Evolutionary conservation across 2,797 vertebrate species (phyloP).

Genomic region (Neomorphus geoffroyi): DNA sequence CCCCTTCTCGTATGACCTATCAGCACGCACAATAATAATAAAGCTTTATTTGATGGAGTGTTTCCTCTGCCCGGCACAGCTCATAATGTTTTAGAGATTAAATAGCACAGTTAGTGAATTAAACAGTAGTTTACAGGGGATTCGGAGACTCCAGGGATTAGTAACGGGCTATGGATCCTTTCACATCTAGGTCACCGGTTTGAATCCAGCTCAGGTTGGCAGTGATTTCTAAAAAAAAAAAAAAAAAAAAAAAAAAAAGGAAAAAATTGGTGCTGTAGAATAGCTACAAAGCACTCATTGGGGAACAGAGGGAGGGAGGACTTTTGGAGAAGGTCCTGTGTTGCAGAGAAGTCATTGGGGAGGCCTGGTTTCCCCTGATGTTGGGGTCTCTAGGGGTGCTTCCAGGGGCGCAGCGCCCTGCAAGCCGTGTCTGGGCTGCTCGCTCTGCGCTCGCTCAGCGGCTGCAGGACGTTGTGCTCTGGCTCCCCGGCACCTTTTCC

Average conservation of each 20-base stretch:
- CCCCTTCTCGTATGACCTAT: conserved; percentile 40
- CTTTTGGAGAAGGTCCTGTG: too few relatives aligned
- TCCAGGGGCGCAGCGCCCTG: too few relatives aligned
- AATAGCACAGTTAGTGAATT: conserved; percentile 73
- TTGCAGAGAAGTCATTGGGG: too few relatives aligned
- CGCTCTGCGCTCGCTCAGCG: too few relatives aligned
- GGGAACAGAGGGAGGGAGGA: too few relatives aligned
- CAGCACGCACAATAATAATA: conserved; percentile 53
- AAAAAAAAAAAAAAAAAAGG: neutral
- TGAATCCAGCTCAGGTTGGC: conserved; percentile 60
- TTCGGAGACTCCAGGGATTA: conserved; percentile 64
- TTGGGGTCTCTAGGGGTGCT: too few relatives aligned
- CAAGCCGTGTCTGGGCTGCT: too few relatives aligned
- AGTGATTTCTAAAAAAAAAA: neutral
- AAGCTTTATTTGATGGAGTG: conserved; percentile 69
- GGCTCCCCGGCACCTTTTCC: too few relatives aligned
- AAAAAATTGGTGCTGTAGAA: neutral
- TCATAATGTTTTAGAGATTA: conserved; percentile 69
- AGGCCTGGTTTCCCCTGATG: too few relatives aligned
- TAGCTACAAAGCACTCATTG: too few relatives aligned
- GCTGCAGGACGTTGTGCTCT: too few relatives aligned
- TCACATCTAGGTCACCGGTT: conserved; percentile 67
- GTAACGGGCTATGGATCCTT: conserved; percentile 64
- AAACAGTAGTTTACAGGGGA: conserved; percentile 71
- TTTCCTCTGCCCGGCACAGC: conserved; percentile 50